Conservation (phyloP, 1,140 invertebrate species). For the Drosophila truncata region DNA sequence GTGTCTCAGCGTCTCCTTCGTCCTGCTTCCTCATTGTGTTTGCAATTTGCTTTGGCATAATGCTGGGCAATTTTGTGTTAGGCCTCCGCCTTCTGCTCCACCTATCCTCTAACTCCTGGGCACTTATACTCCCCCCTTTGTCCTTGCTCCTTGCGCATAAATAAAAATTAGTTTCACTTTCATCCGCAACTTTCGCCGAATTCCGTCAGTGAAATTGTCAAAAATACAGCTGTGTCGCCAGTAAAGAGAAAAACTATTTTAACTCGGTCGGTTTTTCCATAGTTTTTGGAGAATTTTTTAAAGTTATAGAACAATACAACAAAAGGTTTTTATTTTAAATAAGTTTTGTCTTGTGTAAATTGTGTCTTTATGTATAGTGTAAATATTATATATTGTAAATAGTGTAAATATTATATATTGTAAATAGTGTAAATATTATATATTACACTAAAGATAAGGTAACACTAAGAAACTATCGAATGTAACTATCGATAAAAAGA, state of each 20-base stretch:
- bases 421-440: too few relatives aligned
- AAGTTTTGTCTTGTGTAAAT: too few relatives aligned
- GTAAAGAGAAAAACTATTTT: slow-evolving; percentile 9
- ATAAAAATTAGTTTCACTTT: slow-evolving; percentile 69
- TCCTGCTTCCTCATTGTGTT: slow-evolving; percentile 22
- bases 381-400: too few relatives aligned
- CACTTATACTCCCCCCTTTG: slow-evolving; percentile 23
- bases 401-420: too few relatives aligned
- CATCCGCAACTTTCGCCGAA: slow-evolving; percentile 34
- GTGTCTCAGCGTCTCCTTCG: background rate
- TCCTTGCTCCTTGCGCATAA: slow-evolving; percentile 34
- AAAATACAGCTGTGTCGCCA: slow-evolving; percentile 1
- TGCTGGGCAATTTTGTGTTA: slow-evolving; percentile 54
- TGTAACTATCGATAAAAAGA: too few relatives aligned
- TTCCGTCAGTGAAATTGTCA: slow-evolving; percentile 9
- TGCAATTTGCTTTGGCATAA: slow-evolving; percentile 56
- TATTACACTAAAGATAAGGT: too few relatives aligned
- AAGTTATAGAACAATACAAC: background rate
- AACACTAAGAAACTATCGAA: too few relatives aligned
- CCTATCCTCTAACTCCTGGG: background rate
- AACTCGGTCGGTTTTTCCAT: background rate
- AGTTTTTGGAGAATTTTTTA: background rate
- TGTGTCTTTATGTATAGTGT: too few relatives aligned
- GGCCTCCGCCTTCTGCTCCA: slow-evolving; percentile 11
- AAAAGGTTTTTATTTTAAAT: background rate